Evolutionary conservation across 2,113 vertebrate genomes (phyloP).

Genomic region (Agelaius phoeniceus): DNA sequence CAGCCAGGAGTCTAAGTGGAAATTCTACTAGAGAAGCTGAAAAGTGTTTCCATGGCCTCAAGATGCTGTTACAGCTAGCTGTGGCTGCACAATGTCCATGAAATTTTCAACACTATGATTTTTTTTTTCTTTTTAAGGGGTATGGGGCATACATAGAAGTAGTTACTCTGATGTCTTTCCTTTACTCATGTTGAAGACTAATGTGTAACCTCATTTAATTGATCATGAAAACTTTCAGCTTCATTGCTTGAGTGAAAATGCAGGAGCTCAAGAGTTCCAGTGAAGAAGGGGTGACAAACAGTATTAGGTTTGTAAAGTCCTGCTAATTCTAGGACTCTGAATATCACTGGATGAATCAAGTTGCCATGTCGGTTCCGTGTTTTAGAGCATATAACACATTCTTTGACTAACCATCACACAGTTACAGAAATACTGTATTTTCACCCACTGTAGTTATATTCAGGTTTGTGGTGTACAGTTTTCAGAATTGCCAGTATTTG

Average conservation of each 20-base stretch:
- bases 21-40: background rate
- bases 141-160: accelerated
- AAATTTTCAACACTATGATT: background rate
- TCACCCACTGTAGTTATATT: background rate
- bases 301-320: background rate
- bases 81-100: accelerated
- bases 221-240: background rate
- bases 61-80: accelerated
- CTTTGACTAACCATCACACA: background rate
- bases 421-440: background rate
- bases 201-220: background rate
- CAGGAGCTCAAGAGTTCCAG: background rate
- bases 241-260: background rate
- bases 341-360: background rate
- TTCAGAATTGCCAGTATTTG: background rate
- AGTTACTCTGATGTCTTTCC: background rate
- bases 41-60: background rate
- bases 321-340: background rate
- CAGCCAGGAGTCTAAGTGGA: background rate
- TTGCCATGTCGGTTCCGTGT: background rate
- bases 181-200: background rate
- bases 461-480: background rate
- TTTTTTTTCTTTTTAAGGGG: background rate
- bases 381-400: background rate
- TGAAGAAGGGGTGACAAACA: background rate